These are phyloP conservation scores for Macrostomum cliftonense DNA, from an alignment of 2,888 invertebrate genomes.

Conservation along the genomic window DNA sequence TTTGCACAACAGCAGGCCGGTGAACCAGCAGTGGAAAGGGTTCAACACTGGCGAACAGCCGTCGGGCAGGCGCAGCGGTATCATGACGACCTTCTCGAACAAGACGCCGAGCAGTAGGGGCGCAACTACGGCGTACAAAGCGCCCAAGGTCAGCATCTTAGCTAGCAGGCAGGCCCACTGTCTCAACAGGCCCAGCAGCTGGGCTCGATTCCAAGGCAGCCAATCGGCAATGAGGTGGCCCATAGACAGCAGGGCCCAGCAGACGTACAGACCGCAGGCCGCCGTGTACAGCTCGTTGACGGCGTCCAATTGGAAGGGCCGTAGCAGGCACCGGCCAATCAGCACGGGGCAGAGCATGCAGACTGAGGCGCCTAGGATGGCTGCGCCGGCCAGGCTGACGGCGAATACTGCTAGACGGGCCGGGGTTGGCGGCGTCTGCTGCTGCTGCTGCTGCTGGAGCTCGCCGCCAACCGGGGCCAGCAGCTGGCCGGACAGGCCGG, in stretches of 20 bases:
- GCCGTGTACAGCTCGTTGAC: slow-evolving; percentile 90
- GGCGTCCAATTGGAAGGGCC: slow-evolving; percentile 27
- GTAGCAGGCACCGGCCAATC: background rate
- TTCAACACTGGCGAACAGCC: slow-evolving; percentile 59
- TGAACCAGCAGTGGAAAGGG: slow-evolving; percentile 37
- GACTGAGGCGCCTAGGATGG: background rate
- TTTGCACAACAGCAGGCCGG: background rate
- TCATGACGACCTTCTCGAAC: slow-evolving; percentile 66
- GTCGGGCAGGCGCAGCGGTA: slow-evolving; percentile 73
- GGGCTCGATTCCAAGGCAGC: slow-evolving; percentile 68
- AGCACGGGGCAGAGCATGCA: background rate
- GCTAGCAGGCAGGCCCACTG: slow-evolving; percentile 40
- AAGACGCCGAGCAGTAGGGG: slow-evolving; percentile 70
- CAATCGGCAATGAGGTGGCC: slow-evolving; percentile 62
- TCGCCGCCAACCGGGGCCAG: slow-evolving; percentile 67
- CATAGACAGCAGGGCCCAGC: slow-evolving; percentile 73
- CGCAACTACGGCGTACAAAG: slow-evolving; percentile 63
- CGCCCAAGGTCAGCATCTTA: slow-evolving; percentile 51
- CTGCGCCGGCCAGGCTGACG: slow-evolving; percentile 19
- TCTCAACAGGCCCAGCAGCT: slow-evolving; percentile 30
- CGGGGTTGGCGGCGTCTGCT: slow-evolving; percentile 6
- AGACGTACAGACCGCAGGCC: slow-evolving; percentile 77
- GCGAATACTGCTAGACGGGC: slow-evolving; percentile 19
- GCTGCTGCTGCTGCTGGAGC: no score
- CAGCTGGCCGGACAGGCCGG: slow-evolving; percentile 63